phyloP scores from a whole-genome alignment of 2,113 vertebrate genomes.

The Bufo bufo region DNA sequence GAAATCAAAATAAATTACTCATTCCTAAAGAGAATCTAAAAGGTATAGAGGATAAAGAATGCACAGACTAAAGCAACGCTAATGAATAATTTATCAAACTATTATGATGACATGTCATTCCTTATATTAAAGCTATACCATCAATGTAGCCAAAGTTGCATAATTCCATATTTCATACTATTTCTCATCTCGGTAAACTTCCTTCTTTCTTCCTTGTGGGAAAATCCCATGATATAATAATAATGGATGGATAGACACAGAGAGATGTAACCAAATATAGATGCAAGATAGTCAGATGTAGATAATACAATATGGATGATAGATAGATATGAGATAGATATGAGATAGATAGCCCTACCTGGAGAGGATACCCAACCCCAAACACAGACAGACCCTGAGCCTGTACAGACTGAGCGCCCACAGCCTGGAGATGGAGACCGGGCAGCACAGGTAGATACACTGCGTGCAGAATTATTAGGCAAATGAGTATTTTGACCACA shows the following conservation, averaged over 20 bases:
- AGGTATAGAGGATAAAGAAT: neutral
- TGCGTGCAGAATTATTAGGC: too few relatives aligned
- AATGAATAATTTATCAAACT: neutral
- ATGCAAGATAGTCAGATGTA: neutral
- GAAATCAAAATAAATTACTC: neutral
- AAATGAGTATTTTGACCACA: too few relatives aligned
- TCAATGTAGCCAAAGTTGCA: neutral
- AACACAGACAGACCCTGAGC: too few relatives aligned
- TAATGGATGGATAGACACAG: too few relatives aligned
- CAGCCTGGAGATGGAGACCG: too few relatives aligned
- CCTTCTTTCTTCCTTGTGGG: neutral
- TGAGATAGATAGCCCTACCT: too few relatives aligned
- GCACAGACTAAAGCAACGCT: neutral
- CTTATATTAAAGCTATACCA: constrained; percentile 12
- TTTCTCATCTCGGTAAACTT: neutral
- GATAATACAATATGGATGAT: neutral
- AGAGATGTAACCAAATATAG: neutral
- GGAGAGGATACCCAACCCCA: too few relatives aligned
- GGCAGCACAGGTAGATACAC: too few relatives aligned
- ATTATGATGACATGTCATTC: neutral
- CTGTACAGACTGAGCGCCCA: too few relatives aligned
- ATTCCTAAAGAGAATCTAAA: neutral
- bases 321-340: too few relatives aligned
- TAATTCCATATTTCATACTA: neutral
- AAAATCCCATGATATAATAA: neutral